Base-by-base conservation (phyloP, 1,140 invertebrate species). In the Magallana gigas region DNA sequence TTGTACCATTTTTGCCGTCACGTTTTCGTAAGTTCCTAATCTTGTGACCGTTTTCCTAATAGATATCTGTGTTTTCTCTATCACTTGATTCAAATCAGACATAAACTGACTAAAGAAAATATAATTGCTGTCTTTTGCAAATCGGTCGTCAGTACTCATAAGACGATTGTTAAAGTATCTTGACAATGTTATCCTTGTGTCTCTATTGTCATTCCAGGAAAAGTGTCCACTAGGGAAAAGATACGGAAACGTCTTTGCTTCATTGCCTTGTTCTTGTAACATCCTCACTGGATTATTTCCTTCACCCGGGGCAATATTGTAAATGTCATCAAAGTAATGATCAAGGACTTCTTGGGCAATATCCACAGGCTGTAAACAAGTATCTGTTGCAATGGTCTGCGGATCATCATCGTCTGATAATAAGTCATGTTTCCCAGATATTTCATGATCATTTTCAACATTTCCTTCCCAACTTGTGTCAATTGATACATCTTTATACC, bases 301-400 rank as follows among this genome's bases (percentile, higher is more conserved):
- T 83, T 87, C 85, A 23, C 76, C 85, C 56, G 71, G 85, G 36
- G 76, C 71, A 9, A 90, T 18, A 85, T 64, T 88, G 56, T 85
- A 90, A 14, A 88, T 59, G 76, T 83, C 36, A 56, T 89, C 82
- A 68, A 87, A 87, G 12, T 85, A 57, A 16, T 80, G 29, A 71
- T 88, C 84, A 36, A 90, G 18, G 60, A 86, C n/a, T 83, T 90
- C 89, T 83, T 90, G 89, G 36, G 76, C 87, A 58, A 90, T 87
- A 85, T 90, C 86, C 23, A 80, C 85, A 76, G 89, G 89, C 85
- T 90, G 88, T 9, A 90, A 23, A 81, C 87, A 88, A 56, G 89
- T 85, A 60, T 90, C 88, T 48, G 83, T 71, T 71, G 16, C 68
- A 36, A 60, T 59, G 16, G 83, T 56, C 57, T 84, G 56, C 9